A percentile compares a stretch with the other conserved stretches of the same genome.
phyloP scores from a whole-genome alignment of 2,113 vertebrate species.

The Dipodomys merriami region DNA sequence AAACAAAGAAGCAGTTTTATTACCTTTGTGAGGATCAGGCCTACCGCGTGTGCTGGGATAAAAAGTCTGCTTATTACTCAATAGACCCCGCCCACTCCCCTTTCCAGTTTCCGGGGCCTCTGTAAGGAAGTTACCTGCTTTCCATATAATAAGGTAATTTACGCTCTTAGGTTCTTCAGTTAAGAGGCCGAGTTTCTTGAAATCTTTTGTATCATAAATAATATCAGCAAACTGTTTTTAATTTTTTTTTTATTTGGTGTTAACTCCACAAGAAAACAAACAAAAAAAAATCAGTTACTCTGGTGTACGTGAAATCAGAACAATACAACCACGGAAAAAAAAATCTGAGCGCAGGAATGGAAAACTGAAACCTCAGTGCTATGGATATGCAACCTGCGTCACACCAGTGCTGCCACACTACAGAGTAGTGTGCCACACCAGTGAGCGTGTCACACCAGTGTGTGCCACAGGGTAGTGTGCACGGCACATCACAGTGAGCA shows the following conservation, averaged over 20 bases:
- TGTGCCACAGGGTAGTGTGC: too few relatives aligned
- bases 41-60: neutral
- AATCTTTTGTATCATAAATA: neutral
- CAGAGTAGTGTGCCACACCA: too few relatives aligned
- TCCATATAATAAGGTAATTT: accelerated
- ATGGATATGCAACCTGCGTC: slow-evolving; percentile 88
- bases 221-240: slow-evolving; percentile 71
- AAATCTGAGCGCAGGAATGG: slow-evolving; percentile 88
- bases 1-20: neutral
- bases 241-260: slow-evolving; percentile 97
- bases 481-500: too few relatives aligned
- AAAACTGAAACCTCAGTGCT: slow-evolving; percentile 88
- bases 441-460: too few relatives aligned
- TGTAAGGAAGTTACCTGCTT: neutral
- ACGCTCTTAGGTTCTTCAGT: neutral
- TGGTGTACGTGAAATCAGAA: slow-evolving; percentile 97
- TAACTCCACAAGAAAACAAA: slow-evolving; percentile 99
- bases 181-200: too few relatives aligned
- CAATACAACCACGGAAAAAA: slow-evolving; percentile 91
- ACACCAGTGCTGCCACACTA: slow-evolving; percentile 79
- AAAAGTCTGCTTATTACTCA: too few relatives aligned
- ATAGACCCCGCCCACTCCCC: neutral
- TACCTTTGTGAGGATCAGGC: neutral
- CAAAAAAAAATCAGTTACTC: slow-evolving; percentile 92
- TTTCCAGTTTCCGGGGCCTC: accelerated